Percentiles rank a stretch among this genome's conserved stretches.
Conservation (phyloP, 2,113 vertebrate species). For the Pardalotus punctatus region DNA sequence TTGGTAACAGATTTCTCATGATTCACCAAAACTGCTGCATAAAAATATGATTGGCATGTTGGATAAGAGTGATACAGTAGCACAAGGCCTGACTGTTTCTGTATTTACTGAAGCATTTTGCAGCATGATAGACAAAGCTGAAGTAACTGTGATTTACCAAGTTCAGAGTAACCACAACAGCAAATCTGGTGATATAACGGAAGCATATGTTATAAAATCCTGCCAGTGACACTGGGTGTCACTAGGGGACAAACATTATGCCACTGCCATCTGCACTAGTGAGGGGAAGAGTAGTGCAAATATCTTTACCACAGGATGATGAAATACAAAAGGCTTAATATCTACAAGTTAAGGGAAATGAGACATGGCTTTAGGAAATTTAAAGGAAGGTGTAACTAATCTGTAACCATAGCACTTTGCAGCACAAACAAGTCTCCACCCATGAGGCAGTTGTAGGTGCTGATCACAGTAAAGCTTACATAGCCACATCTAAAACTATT, state of each 20-base stretch:
- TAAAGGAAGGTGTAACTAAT: not conserved
- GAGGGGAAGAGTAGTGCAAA: not conserved
- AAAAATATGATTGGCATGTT: not conserved
- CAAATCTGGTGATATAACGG: not conserved
- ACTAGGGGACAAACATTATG: not conserved
- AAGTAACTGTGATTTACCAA: not conserved
- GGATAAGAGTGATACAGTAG: not conserved
- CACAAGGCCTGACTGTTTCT: not conserved
- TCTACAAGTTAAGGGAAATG: not conserved
- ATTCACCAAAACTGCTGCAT: not conserved
- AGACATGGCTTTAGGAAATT: not conserved
- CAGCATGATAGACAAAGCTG: not conserved
- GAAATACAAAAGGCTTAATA: not conserved
- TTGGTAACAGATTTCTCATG: not conserved
- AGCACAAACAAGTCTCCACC: not conserved
- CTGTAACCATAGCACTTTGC: not conserved
- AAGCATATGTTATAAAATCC: not conserved
- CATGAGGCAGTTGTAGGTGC: not conserved
- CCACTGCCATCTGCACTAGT: not conserved
- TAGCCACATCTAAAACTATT: not conserved
- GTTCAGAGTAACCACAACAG: not conserved
- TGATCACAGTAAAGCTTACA: not conserved
- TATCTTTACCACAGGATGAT: not conserved
- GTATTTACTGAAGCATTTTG: not conserved
- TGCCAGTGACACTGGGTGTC: not conserved